Evolutionary conservation across 2,797 vertebrate species (phyloP).

Genomic region (Ptychobarbus kaznakovi): DNA sequence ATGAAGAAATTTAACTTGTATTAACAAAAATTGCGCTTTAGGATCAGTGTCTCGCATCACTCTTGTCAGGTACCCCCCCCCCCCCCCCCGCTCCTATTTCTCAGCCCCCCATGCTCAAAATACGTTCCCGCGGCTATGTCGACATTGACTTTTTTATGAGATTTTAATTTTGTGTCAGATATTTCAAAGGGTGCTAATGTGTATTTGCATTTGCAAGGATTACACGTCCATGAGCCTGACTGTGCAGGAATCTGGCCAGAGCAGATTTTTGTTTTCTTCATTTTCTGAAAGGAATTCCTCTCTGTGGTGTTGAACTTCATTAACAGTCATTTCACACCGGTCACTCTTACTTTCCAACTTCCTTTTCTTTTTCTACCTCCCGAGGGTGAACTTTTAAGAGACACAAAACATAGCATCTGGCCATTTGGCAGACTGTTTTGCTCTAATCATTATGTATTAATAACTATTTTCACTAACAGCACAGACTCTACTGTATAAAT

Average conservation of each 20-base stretch:
- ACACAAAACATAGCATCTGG: slow-evolving; percentile 43
- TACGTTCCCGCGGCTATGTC: too few species aligned
- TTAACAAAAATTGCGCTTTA: too few species aligned
- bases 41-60: too few species aligned
- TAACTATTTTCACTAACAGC: slow-evolving; percentile 18
- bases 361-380: slow-evolving; percentile 27
- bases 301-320: slow-evolving; percentile 82
- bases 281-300: slow-evolving; percentile 81
- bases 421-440: slow-evolving; percentile 34
- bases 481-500: neutral
- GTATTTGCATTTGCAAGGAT: neutral
- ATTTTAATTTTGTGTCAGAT: neutral
- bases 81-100: too few species aligned
- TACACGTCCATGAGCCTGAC: slow-evolving; percentile 74
- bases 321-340: slow-evolving; percentile 84
- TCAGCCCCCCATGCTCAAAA: too few species aligned
- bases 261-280: slow-evolving; percentile 72
- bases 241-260: slow-evolving; percentile 74
- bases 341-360: slow-evolving; percentile 68
- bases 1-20: too few species aligned
- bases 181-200: neutral
- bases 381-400: slow-evolving; percentile 68
- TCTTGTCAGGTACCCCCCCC: too few species aligned
- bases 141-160: too few species aligned
- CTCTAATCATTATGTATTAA: slow-evolving; percentile 41